phyloP scores from a whole-genome alignment of 2,113 vertebrate genomes.

The Tretioscincus oriximinensis region DNA sequence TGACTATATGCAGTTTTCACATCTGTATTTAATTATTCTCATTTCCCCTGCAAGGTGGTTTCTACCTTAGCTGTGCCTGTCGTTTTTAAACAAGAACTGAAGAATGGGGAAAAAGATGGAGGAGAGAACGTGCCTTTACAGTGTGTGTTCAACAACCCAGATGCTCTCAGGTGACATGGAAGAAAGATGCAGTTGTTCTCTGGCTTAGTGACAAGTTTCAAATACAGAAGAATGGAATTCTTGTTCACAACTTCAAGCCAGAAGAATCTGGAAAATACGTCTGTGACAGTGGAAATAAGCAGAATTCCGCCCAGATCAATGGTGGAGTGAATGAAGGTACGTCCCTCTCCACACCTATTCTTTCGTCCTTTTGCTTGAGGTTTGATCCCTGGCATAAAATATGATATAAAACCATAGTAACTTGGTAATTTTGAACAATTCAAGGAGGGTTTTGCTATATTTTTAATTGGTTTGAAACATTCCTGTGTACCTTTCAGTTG shows the following conservation, averaged over 20 bases:
- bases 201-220: slow-evolving; percentile 83
- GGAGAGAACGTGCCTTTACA: slow-evolving; percentile 71
- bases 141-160: slow-evolving; percentile 79
- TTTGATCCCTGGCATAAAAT: background rate
- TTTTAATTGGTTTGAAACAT: background rate
- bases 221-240: slow-evolving; percentile 74
- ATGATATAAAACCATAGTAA: too few relatives aligned
- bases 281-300: slow-evolving; percentile 80
- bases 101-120: slow-evolving; percentile 71
- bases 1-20: background rate
- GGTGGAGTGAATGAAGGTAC: slow-evolving; percentile 68
- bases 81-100: slow-evolving; percentile 79
- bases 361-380: too few relatives aligned
- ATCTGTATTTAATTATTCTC: background rate
- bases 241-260: slow-evolving; percentile 71
- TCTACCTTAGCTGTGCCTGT: slow-evolving; percentile 76
- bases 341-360: too few relatives aligned
- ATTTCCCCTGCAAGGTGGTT: background rate
- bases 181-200: slow-evolving; percentile 75
- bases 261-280: slow-evolving; percentile 81
- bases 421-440: background rate
- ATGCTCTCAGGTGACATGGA: slow-evolving; percentile 78
- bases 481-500: too few relatives aligned
- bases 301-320: slow-evolving; percentile 78
- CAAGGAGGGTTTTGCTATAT: background rate